Evolutionary conservation across 1,140 invertebrate species (phyloP).

Genomic region (Platyscapa corneri): DNA sequence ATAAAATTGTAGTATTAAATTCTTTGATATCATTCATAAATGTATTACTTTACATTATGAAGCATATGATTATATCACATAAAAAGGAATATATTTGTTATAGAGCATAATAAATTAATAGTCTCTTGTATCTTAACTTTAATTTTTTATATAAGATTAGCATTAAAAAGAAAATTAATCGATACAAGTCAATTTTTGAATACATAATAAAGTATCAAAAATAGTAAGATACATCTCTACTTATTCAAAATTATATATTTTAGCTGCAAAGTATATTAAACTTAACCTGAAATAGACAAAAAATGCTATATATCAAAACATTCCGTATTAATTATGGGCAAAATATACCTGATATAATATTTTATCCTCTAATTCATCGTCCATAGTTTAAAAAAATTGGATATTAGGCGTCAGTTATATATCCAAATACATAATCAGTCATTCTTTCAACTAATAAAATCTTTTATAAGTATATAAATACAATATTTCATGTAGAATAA

Average conservation of each 20-base stretch:
- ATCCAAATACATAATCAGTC: neutral
- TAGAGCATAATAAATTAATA: no score
- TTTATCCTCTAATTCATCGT: slow-evolving; percentile 91
- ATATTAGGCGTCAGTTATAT: neutral
- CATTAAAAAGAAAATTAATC: no score
- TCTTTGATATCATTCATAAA: no score
- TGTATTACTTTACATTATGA: no score
- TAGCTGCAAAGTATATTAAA: neutral
- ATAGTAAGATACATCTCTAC: neutral
- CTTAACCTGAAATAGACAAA: neutral
- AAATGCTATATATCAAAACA: neutral
- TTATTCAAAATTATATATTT: neutral
- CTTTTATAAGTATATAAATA: neutral
- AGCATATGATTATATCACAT: no score
- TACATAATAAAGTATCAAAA: neutral
- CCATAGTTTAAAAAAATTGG: slow-evolving; percentile 76
- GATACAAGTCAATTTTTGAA: neutral
- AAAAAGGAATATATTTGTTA: no score
- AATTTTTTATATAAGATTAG: no score
- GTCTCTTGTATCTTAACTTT: no score
- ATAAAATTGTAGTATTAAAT: no score
- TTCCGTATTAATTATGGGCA: neutral
- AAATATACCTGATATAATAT: slow-evolving; percentile 81
- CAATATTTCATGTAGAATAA: neutral
- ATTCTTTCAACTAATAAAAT: neutral